Evolutionary conservation across 2,797 vertebrate genomes (phyloP).

Genomic region (Chaunax sp.): DNA sequence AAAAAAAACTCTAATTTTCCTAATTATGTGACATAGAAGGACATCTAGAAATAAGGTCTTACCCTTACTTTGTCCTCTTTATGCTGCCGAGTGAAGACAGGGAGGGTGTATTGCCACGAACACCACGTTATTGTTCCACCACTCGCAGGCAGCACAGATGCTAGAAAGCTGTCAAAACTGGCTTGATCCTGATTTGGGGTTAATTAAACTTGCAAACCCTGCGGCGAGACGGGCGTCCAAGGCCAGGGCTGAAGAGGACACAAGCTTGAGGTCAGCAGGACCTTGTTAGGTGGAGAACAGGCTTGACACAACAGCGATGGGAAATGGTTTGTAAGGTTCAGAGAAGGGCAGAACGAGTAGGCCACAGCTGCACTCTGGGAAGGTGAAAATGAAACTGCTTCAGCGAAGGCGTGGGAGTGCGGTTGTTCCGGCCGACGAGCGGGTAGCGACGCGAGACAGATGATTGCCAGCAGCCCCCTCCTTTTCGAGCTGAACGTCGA

Average conservation of each 20-base stretch:
- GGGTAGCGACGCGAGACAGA: constrained; percentile 50
- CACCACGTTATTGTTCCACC: constrained; percentile 43
- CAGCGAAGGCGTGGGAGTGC: constrained; percentile 53
- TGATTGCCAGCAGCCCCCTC: constrained; percentile 59
- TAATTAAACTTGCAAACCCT: constrained; percentile 84
- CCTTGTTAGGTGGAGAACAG: constrained; percentile 76
- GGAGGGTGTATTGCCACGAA: constrained; percentile 42
- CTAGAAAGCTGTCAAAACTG: constrained; percentile 69
- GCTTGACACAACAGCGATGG: constrained; percentile 71
- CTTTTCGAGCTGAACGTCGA: constrained; percentile 48
- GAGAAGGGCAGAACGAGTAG: constrained; percentile 56
- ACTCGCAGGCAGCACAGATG: constrained; percentile 73
- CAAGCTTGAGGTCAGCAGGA: constrained; percentile 75
- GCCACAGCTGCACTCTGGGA: constrained; percentile 61
- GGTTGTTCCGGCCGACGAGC: constrained; percentile 46
- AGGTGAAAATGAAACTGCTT: constrained; percentile 65
- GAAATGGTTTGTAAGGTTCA: constrained; percentile 71
- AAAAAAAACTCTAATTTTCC: background rate
- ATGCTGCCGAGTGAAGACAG: constrained; percentile 17
- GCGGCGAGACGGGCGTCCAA: constrained; percentile 57
- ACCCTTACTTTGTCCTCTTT: constrained; percentile 42
- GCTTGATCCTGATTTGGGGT: constrained; percentile 72
- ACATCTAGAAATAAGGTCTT: constrained; percentile 27
- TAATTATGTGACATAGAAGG: constrained; percentile 7
- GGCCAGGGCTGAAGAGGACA: constrained; percentile 72